A percentile compares a stretch with the other conserved stretches of the same genome.
Conservation (phyloP, 2,797 vertebrate species). For the Orestias chungarensis region DNA sequence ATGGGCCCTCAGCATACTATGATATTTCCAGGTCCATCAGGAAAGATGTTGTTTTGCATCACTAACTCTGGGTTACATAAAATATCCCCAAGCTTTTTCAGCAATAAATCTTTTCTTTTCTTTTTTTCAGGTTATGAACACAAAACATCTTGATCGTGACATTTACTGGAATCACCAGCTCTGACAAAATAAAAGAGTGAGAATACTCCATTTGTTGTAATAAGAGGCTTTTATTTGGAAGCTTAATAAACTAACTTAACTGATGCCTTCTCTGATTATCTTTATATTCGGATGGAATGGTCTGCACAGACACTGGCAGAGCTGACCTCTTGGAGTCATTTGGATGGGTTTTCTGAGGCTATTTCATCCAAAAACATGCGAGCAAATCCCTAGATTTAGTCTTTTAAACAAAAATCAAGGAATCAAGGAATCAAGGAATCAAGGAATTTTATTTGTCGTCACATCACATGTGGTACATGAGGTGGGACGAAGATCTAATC, state of each 20-base stretch:
- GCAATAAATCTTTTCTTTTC: too few relatives aligned
- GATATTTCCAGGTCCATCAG: conserved; percentile 15
- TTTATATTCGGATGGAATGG: not conserved
- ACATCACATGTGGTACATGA: too few relatives aligned
- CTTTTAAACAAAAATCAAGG: conserved; percentile 11
- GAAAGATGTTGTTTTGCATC: conserved; percentile 33
- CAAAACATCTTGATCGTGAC: conserved; percentile 19
- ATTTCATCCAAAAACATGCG: conserved; percentile 27
- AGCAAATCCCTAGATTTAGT: not conserved
- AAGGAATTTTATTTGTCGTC: too few relatives aligned
- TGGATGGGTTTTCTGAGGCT: conserved; percentile 15
- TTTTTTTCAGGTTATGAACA: too few relatives aligned
- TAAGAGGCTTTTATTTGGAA: conserved; percentile 6
- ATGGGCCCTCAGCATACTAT: not conserved
- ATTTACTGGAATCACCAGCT: conserved; percentile 19
- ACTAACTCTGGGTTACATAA: conserved; percentile 21
- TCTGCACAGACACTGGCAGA: conserved; percentile 14
- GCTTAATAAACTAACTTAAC: not conserved
- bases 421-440: too few relatives aligned
- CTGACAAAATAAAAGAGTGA: conserved; percentile 1
- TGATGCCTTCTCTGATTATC: not conserved
- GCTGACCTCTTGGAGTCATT: conserved; percentile 22
- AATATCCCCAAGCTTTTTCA: conserved; percentile 39
- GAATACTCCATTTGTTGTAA: not conserved
- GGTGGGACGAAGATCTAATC: too few relatives aligned